These are phyloP conservation scores for Lasiurus borealis DNA, from an alignment of 2,113 vertebrate species.

Conservation along the genomic window DNA sequence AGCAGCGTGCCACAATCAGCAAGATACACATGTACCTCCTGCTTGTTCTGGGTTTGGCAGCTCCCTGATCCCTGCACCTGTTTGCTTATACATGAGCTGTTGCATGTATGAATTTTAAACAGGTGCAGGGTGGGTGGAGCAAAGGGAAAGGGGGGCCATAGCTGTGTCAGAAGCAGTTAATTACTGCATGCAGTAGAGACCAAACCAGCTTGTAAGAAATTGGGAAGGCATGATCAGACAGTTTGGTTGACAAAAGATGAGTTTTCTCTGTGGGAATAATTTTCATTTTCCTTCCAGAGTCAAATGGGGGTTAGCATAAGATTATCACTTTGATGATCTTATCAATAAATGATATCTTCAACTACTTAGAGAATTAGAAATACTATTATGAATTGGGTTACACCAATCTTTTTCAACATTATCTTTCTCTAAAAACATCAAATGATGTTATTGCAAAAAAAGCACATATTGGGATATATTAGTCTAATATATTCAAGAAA, in stretches of 20 bases:
- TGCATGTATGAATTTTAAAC: conserved; percentile 84
- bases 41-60: conserved; percentile 85
- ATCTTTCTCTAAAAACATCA: background rate
- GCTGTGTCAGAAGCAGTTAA: conserved; percentile 67
- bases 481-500: background rate
- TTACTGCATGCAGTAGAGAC: conserved; percentile 44
- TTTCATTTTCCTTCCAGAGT: background rate
- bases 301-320: background rate
- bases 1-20: conserved; percentile 85
- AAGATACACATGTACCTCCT: conserved; percentile 87
- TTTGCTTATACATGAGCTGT: conserved; percentile 90
- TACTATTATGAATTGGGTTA: background rate
- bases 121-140: conserved; percentile 52
- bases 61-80: conserved; percentile 86
- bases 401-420: background rate
- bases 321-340: background rate
- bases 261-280: background rate
- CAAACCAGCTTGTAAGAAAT: background rate
- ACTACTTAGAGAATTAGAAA: background rate
- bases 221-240: background rate
- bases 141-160: conserved; percentile 59
- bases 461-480: background rate
- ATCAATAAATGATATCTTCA: background rate
- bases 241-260: conserved; percentile 21
- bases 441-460: background rate